A percentile compares a stretch with the other conserved stretches of the same genome.
Conservation (phyloP, 2,888 invertebrate genomes). For the Girardia tigrina region DNA sequence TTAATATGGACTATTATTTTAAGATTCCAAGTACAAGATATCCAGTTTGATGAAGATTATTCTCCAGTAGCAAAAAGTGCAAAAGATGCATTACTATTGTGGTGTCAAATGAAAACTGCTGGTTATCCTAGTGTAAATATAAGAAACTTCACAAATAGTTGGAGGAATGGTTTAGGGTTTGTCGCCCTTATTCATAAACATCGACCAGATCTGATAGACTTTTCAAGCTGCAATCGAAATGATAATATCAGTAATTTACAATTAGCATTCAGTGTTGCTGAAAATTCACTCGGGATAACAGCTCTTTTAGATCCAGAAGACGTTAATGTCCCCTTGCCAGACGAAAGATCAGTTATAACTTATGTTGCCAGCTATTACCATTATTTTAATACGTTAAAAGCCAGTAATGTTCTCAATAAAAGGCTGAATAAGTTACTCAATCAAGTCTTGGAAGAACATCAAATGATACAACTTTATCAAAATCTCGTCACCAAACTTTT, state of each 20-base stretch:
- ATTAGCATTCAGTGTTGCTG: constrained; percentile 93
- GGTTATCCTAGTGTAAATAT: constrained; percentile 98
- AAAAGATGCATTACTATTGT: constrained; percentile 71
- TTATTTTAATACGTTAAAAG: constrained; percentile 99
- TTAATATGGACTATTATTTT: constrained; percentile 99
- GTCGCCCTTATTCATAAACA: constrained; percentile 98
- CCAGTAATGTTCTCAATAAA: constrained; percentile 95
- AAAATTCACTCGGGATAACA: constrained; percentile 85
- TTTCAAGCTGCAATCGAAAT: constrained; percentile 68
- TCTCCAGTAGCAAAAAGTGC: constrained; percentile 39
- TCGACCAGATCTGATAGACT: constrained; percentile 77
- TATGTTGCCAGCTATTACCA: constrained; percentile 99
- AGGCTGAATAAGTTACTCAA: constrained; percentile 94
- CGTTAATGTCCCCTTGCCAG: constrained; percentile 93
- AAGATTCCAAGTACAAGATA: constrained; percentile 94
- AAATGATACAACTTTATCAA: constrained; percentile 90
- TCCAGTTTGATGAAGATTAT: constrained; percentile 74
- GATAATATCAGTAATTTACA: constrained; percentile 88
- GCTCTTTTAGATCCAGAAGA: constrained; percentile 94
- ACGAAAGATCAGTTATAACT: constrained; percentile 98
- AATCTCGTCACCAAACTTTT: constrained; percentile 79
- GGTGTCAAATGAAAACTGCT: constrained; percentile 99
- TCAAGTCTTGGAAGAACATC: constrained; percentile 94
- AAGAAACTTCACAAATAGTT: constrained; percentile 92
- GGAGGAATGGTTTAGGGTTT: constrained; percentile 95